Percentiles rank a stretch among this genome's conserved stretches.
phyloP scores from a whole-genome alignment of 1,140 invertebrate species.

The Diorhabda elongata region DNA sequence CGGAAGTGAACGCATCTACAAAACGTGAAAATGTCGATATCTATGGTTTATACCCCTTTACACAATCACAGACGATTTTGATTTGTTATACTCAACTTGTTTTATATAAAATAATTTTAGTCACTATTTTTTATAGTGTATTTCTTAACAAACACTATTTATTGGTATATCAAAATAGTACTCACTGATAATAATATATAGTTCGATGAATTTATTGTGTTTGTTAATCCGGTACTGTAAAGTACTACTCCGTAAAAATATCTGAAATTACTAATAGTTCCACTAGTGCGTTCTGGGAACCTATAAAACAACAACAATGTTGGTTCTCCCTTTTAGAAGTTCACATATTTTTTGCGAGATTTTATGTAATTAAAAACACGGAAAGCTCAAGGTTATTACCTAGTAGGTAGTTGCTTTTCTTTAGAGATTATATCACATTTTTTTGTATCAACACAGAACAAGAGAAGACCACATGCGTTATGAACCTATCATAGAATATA shows the following conservation, averaged over 20 bases:
- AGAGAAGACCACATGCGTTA: conserved; percentile 8
- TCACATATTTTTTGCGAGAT: conserved; percentile 3
- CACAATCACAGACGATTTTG: no score
- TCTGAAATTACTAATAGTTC: conserved; percentile 3
- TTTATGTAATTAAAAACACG: background rate
- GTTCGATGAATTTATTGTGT: no score
- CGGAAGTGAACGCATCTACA: no score
- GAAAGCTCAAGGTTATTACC: background rate
- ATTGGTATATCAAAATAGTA: no score
- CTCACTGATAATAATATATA: no score
- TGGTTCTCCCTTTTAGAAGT: background rate
- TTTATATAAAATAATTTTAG: no score
- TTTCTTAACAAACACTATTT: no score
- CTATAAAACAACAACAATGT: background rate
- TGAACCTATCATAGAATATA: conserved; percentile 3
- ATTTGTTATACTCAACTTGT: no score
- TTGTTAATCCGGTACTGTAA: no score
- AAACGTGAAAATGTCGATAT: no score
- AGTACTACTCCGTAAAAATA: background rate
- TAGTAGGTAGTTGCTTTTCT: conserved; percentile 2
- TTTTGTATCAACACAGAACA: background rate
- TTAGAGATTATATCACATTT: conserved; percentile 4
- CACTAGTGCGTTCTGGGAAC: background rate
- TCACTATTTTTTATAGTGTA: no score
- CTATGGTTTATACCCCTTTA: no score